A percentile compares a stretch with the other conserved stretches of the same genome.
Conservation (phyloP, 1,140 invertebrate species). For the Gryllus bimaculatus region DNA sequence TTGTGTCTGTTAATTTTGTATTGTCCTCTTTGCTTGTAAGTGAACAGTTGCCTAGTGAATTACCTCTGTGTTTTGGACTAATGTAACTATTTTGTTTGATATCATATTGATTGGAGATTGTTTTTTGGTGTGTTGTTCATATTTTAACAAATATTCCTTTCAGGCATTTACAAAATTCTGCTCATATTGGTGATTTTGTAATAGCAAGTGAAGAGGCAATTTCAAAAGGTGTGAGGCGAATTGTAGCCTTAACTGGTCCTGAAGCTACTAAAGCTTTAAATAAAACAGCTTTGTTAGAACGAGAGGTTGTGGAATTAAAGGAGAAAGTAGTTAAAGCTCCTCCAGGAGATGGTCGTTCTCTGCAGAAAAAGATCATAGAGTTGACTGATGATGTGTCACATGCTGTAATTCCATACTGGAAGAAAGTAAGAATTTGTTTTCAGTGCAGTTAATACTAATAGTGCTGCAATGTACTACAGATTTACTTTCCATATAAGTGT, state of each 20-base stretch:
- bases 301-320: conserved; percentile 49
- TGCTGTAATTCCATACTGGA: conserved; percentile 78
- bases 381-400: conserved; percentile 75
- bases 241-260: conserved; percentile 91
- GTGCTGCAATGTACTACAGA: no score
- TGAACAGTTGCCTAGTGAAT: no score
- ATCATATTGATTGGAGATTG: no score
- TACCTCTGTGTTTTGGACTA: no score
- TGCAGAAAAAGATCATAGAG: conserved; percentile 69
- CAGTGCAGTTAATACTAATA: no score
- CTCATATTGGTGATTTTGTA: conserved; percentile 89
- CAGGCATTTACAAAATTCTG: conserved; percentile 76
- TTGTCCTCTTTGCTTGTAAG: no score
- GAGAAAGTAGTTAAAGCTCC: conserved; percentile 44
- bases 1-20: no score
- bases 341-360: conserved; percentile 53
- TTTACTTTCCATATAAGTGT: not conserved
- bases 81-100: no score
- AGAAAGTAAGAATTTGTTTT: conserved; percentile 42
- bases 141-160: not conserved
- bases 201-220: conserved; percentile 98
- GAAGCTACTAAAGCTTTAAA: conserved; percentile 83
- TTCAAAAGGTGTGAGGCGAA: conserved; percentile 94
- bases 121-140: no score
- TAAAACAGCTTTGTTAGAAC: conserved; percentile 64